Percentiles rank a stretch among this genome's conserved stretches.
Evolutionary conservation across 1,140 invertebrate genomes (phyloP).

Genomic region (Teleopsis dalmanni): DNA sequence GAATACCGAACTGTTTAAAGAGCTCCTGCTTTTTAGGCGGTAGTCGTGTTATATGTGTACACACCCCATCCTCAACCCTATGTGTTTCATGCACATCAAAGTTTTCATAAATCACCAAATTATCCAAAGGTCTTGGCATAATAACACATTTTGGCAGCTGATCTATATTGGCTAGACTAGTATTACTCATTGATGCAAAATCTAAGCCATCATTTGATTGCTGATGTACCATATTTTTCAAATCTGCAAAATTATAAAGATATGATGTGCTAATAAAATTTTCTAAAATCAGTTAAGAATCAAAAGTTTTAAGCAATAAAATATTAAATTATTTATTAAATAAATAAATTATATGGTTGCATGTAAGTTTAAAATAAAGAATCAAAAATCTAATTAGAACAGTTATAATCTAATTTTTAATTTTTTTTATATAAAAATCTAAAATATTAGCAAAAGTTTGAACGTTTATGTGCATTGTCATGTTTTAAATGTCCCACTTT

Average conservation of each 20-base stretch:
- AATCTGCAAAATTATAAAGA: conserved; percentile 10
- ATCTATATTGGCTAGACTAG: not conserved
- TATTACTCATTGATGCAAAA: not conserved
- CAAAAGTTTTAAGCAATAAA: no score
- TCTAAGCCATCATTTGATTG: conserved; percentile 14
- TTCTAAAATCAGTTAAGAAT: no score
- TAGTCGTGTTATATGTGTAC: conserved; percentile 40
- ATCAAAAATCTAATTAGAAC: no score
- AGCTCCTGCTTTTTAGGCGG: conserved; percentile 43
- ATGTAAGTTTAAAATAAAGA: no score
- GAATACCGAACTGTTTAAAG: conserved; percentile 45
- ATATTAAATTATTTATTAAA: no score
- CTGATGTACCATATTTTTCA: conserved; percentile 13
- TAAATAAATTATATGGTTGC: no score
- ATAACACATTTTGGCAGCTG: not conserved
- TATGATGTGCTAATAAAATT: no score
- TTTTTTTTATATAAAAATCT: no score
- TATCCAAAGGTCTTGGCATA: conserved; percentile 28
- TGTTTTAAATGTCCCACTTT: no score
- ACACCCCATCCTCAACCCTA: conserved; percentile 40
- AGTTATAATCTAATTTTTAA: no score
- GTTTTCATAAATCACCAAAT: conserved; percentile 40
- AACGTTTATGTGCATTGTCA: no score
- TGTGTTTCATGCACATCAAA: conserved; percentile 41
- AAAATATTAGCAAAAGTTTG: no score